phyloP scores from a whole-genome alignment of 2,113 vertebrate genomes.

The Crotophaga sulcirostris region DNA sequence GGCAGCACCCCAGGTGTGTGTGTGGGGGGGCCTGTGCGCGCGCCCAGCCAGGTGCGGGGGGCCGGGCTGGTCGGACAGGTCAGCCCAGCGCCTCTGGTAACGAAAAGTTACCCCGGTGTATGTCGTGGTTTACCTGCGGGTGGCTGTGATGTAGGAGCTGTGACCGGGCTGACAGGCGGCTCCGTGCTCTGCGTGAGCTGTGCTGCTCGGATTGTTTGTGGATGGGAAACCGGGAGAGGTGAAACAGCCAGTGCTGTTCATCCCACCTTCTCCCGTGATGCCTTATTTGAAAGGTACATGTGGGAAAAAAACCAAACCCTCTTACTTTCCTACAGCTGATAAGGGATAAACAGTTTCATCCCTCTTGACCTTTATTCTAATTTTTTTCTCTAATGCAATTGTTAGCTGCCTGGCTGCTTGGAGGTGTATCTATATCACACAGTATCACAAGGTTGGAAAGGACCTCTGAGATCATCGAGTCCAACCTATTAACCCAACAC shows the following conservation, averaged over 20 bases:
- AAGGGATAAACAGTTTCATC: not conserved
- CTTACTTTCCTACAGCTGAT: not conserved
- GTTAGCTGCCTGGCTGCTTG: not conserved
- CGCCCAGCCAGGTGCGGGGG: too few species aligned
- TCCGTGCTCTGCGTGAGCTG: not conserved
- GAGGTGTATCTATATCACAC: too few species aligned
- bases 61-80: not conserved
- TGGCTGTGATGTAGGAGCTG: not conserved
- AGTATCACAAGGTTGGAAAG: too few species aligned
- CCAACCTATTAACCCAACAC: too few species aligned
- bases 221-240: not conserved
- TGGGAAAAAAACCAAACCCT: not conserved
- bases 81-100: not conserved
- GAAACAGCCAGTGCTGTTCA: not conserved
- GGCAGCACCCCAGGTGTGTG: not conserved
- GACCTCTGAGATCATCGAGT: too few species aligned
- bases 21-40: too few species aligned
- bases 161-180: not conserved
- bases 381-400: not conserved
- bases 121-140: not conserved
- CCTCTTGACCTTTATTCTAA: not conserved
- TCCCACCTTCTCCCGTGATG: not conserved
- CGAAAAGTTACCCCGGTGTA: not conserved
- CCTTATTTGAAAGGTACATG: not conserved
- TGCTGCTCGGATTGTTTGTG: not conserved